phyloP scores from a whole-genome alignment of 1,140 invertebrate genomes.

The Apis laboriosa region DNA sequence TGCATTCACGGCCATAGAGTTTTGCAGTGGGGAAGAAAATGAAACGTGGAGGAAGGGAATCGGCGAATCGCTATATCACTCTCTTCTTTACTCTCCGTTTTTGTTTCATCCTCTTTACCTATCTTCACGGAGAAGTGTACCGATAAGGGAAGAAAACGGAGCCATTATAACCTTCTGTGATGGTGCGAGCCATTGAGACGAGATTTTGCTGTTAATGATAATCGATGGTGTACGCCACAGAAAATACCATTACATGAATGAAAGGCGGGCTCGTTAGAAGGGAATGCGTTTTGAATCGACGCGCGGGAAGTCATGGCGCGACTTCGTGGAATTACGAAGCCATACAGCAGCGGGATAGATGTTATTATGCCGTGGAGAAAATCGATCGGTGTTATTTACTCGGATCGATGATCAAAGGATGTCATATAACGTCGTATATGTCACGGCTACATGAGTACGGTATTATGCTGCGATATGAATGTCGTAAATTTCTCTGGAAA shows the following conservation, averaged over 20 bases:
- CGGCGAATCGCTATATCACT: neutral
- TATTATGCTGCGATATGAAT: neutral
- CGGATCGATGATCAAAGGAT: slow-evolving; percentile 15
- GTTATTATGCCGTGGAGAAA: neutral
- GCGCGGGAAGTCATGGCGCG: neutral
- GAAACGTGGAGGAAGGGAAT: slow-evolving; percentile 42
- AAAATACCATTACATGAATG: neutral
- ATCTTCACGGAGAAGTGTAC: neutral
- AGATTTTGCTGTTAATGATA: neutral
- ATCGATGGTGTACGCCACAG: neutral
- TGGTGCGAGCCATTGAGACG: neutral
- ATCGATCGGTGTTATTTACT: slow-evolving; percentile 6
- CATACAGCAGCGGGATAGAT: neutral
- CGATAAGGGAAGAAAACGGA: neutral
- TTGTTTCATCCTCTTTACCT: neutral
- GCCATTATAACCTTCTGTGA: neutral
- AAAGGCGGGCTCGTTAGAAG: neutral
- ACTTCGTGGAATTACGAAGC: neutral
- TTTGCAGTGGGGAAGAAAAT: slow-evolving; percentile 75
- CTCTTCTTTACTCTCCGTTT: neutral
- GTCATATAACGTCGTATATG: neutral
- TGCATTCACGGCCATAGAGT: slow-evolving; percentile 61
- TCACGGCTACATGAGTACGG: too few relatives aligned
- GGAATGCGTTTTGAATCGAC: neutral
- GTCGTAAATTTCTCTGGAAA: neutral